Evolutionary conservation across 2,113 vertebrate species (phyloP).

Genomic region (Dolichotis patagonum): DNA sequence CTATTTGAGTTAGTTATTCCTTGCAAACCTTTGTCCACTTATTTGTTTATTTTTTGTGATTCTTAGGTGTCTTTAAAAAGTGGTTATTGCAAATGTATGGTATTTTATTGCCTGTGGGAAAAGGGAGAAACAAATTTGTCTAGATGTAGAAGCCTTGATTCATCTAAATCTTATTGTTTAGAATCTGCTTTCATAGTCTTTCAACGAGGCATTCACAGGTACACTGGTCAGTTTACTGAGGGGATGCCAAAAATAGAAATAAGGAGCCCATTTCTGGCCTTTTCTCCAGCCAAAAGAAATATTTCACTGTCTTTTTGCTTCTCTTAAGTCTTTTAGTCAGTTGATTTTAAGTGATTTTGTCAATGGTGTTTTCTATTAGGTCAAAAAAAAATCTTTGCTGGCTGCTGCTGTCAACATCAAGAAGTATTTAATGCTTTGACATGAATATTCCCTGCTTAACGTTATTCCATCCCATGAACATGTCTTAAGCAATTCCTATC

Average conservation of each 20-base stretch:
- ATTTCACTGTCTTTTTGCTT: conserved; percentile 56
- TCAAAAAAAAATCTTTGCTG: conserved; percentile 8
- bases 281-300: conserved; percentile 53
- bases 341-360: conserved; percentile 61
- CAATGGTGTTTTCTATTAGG: conserved; percentile 48
- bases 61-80: conserved; percentile 2
- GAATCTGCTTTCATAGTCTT: not conserved
- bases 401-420: conserved; percentile 53
- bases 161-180: not conserved
- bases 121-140: not conserved
- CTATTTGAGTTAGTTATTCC: conserved; percentile 44
- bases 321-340: conserved; percentile 35
- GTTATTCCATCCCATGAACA: not conserved
- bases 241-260: conserved; percentile 49
- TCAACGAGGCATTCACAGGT: not conserved
- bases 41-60: not conserved
- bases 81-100: not conserved
- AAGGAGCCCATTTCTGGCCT: not conserved
- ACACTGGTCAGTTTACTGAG: conserved; percentile 6
- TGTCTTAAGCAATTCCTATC: conserved; percentile 60
- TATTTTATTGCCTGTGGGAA: not conserved
- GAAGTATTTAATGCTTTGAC: conserved; percentile 26
- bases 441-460: not conserved
- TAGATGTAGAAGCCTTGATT: conserved; percentile 2
- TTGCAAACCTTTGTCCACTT: not conserved